Evolutionary conservation across 2,113 vertebrate genomes (phyloP), one percentile per base, ranked within the genome.

Genomic region (Chionis minor): DNA sequence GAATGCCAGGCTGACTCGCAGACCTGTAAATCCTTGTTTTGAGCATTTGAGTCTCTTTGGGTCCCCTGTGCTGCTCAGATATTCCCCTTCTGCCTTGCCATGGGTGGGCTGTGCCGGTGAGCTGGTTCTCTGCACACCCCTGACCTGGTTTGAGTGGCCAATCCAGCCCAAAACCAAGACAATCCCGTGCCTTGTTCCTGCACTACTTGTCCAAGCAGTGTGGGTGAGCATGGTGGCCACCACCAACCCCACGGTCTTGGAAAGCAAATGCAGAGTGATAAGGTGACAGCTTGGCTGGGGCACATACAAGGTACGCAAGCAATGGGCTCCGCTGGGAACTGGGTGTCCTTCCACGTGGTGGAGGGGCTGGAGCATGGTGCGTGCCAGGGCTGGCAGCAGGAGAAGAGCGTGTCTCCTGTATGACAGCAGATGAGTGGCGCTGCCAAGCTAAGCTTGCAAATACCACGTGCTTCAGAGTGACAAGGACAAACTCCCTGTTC

Each of bases 371-470:
- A 65, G 88, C 35, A 49, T 62, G 16, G 4, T 8, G 14, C 32
- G 44, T 44, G 22, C 52, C 71, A 11, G 2, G 32, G 19, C 32
- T 90, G 55, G 70, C 42, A 45, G 77, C 28, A 63, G 70, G 5
- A 66, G 40, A 23, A 27, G 40, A 71, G 65, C 0, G 0, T 67
- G 28, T 61, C 40, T 72, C 45, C 62, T 10, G 0, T 21, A 4
- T 22, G 56, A 58, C 15, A 33, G 81, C 62, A 69, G 33, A 26
- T 11, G 5, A 2, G 12, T 22, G 51, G 30, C 67, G 61, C 19
- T 90, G 62, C 67, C 80, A 86, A 77, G 52, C 44, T 79, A 40
- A 16, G 22, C 23, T 65, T 16, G 45, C 28, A 30, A 70, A 30
- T 62, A 18, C 11, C 62, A 79, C 0, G 0, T 88, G 70, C 12